Percentiles rank a stretch among this genome's conserved stretches.
phyloP scores from a whole-genome alignment of 2,888 invertebrate genomes.

The Dromius quadrimaculatus region DNA sequence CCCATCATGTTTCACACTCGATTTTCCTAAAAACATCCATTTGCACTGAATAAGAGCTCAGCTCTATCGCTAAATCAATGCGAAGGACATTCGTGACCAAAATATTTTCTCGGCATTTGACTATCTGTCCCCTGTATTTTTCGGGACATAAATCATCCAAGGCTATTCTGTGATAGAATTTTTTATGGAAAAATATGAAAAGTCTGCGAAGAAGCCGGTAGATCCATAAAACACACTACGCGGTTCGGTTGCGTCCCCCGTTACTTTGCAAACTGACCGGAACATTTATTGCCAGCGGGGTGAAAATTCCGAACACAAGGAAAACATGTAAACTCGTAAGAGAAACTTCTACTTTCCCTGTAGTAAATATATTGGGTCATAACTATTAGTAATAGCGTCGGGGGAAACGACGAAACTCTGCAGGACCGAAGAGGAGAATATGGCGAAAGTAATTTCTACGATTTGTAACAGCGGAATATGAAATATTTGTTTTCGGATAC shows the following conservation, averaged over 20 bases:
- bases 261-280: constrained; percentile 51
- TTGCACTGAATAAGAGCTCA: constrained; percentile 15
- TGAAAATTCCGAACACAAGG: background rate
- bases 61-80: constrained; percentile 21
- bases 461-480: too few species aligned
- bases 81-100: constrained; percentile 42
- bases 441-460: too few species aligned
- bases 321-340: constrained; percentile 11
- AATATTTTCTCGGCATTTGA: constrained; percentile 52
- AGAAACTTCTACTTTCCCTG: constrained; percentile 6
- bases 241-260: constrained; percentile 4
- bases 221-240: constrained; percentile 45
- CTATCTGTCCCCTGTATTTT: constrained; percentile 55
- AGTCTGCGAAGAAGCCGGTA: constrained; percentile 25
- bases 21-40: constrained; percentile 35
- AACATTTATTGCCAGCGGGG: constrained; percentile 43
- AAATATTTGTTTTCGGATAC: too few species aligned
- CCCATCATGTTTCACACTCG: constrained; percentile 18
- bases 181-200: constrained; percentile 59
- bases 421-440: too few species aligned
- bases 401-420: too few species aligned
- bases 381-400: background rate
- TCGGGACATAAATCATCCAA: constrained; percentile 56
- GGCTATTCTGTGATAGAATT: constrained; percentile 55
- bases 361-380: background rate